Evolutionary conservation across 2,888 invertebrate species (phyloP), one percentile per base, ranked within the genome.

Genomic region (Cabera pusaria): DNA sequence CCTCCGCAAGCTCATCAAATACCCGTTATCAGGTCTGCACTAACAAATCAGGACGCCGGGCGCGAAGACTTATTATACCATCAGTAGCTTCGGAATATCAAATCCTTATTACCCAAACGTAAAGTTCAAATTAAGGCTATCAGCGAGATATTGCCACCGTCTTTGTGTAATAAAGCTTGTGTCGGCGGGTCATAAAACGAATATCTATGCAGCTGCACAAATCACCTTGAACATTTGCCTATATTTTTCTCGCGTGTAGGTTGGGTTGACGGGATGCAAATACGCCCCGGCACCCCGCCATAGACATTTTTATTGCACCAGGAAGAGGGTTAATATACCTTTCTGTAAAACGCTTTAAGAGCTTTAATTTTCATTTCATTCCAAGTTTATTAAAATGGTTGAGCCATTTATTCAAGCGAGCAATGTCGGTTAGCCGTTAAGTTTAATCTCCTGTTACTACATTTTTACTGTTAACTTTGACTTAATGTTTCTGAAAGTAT

Each of bases 251-350:
- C 14, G 14, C 21, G 6, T 5, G 36, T 18, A 34, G 24, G 10
- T 25, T 23, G 14, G 19, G 68, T 75, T 72, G 64, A 49, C 40
- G 63, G 14, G 14, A 69, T 71, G 77, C 73, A 74, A 79, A 78
- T 76, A 64, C 66, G 56, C 65, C 47, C 41, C 53, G 43, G 48
- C 69, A 72, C 73, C 63, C 58, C 58, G 65, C 56, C 59, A 62
- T 50, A 72, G 72, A 72, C 72, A 66, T 70, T 79, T 82, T 80
- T 80, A 82, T 74, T 70, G 64, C 71, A 27, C 25, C 59, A 54
- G 51, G 62, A 55, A 64, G 69, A 70, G 72, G 76, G 71, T 77
- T 79, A 78, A 75, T 78, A 75, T 67, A 59, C 52, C 56, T 73
- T 73, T 69, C 72, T 72, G 72, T 74, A 71, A 74, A 74, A 65